Percentiles rank a stretch among this genome's conserved stretches.
phyloP scores from a whole-genome alignment of 1,140 invertebrate genomes.

The Drosophila tristis region DNA sequence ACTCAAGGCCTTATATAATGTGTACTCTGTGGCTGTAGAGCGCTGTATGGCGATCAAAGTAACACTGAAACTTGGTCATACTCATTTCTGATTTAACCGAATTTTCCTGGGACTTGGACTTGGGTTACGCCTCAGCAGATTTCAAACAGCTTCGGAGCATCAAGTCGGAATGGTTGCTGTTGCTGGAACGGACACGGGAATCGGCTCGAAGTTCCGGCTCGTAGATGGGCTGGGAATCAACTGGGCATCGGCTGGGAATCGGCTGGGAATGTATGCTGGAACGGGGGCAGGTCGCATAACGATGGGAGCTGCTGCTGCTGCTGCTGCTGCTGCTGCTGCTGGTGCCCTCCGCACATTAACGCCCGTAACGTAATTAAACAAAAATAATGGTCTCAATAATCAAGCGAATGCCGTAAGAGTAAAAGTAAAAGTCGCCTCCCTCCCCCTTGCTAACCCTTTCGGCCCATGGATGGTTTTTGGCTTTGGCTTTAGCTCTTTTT shows the following conservation, averaged over 20 bases:
- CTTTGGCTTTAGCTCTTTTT: not conserved
- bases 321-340: too few species aligned
- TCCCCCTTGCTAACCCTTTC: conserved; percentile 7
- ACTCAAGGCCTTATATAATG: not conserved
- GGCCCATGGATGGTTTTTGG: not conserved
- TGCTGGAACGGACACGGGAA: not conserved
- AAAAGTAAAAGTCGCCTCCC: conserved; percentile 1
- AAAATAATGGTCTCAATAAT: conserved; percentile 83
- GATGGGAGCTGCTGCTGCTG: conserved; percentile 40
- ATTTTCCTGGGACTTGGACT: too few species aligned
- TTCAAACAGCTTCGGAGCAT: too few species aligned
- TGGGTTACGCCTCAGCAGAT: too few species aligned
- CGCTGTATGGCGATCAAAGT: too few species aligned
- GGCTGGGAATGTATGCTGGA: too few species aligned
- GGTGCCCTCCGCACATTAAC: conserved; percentile 70
- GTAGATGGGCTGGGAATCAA: not conserved
- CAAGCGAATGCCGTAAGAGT: conserved; percentile 64
- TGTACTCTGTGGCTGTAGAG: too few species aligned
- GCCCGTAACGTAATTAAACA: conserved; percentile 82
- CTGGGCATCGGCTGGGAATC: not conserved
- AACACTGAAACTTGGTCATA: too few species aligned
- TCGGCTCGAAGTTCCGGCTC: too few species aligned
- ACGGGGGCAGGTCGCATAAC: not conserved
- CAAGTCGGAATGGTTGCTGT: too few species aligned
- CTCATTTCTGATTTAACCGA: too few species aligned